phyloP scores from a whole-genome alignment of 1,140 invertebrate genomes.

The Thalassaphorura encarpata region DNA sequence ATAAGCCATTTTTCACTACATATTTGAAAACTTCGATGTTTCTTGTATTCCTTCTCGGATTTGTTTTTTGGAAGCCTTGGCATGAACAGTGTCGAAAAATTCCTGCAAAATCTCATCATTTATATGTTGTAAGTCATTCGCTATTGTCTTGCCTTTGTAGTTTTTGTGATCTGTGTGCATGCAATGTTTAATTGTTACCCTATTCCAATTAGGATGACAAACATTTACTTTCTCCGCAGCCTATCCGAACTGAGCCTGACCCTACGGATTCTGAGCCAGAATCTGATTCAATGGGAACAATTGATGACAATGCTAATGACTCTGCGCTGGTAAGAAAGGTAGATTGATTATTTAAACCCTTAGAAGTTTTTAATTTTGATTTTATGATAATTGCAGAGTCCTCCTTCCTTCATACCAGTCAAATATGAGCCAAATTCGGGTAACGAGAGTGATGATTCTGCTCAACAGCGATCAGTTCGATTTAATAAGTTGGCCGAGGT shows the following conservation, averaged over 20 bases:
- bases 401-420: slow-evolving; percentile 70
- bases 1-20: slow-evolving; percentile 81
- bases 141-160: not conserved
- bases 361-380: not conserved
- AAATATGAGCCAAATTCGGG: slow-evolving; percentile 60
- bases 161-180: not conserved
- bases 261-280: slow-evolving; percentile 9
- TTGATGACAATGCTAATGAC: slow-evolving; percentile 30
- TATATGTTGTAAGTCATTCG: not conserved
- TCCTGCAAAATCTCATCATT: not conserved
- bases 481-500: slow-evolving; percentile 76
- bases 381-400: slow-evolving; percentile 48
- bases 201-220: too few species aligned
- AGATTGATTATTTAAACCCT: not conserved
- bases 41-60: slow-evolving; percentile 66
- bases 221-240: slow-evolving; percentile 8
- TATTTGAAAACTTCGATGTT: slow-evolving; percentile 84
- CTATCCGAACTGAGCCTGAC: slow-evolving; percentile 18
- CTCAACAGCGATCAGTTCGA: slow-evolving; percentile 54
- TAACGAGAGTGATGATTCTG: slow-evolving; percentile 74
- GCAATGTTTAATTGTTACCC: not conserved
- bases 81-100: slow-evolving; percentile 54
- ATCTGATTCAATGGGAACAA: slow-evolving; percentile 2
- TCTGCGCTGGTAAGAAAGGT: slow-evolving; percentile 14
- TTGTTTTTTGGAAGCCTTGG: slow-evolving; percentile 73